These are phyloP conservation scores for Phaonia tiefii DNA, from an alignment of 2,888 invertebrate species.

Conservation along the genomic window DNA sequence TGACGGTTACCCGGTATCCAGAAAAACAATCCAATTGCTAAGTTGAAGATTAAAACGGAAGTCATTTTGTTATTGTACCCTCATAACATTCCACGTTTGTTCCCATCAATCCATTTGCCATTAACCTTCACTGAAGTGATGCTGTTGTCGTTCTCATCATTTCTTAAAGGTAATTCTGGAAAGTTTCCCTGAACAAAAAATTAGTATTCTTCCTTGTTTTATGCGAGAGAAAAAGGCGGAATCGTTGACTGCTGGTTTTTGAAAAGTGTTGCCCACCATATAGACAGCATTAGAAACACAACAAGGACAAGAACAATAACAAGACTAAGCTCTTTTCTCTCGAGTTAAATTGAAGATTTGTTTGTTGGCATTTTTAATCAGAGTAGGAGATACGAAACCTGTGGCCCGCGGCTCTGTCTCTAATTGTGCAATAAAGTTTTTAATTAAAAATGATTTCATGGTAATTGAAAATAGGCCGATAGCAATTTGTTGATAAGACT, in stretches of 20 bases:
- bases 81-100: slow-evolving; percentile 41
- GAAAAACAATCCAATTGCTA: slow-evolving; percentile 42
- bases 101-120: slow-evolving; percentile 51
- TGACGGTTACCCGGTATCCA: neutral
- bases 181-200: slow-evolving; percentile 26
- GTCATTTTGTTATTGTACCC: slow-evolving; percentile 43
- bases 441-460: slow-evolving; percentile 41
- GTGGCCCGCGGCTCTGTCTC: slow-evolving; percentile 27
- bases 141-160: neutral
- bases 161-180: slow-evolving; percentile 36
- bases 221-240: slow-evolving; percentile 10
- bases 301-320: too few relatives aligned
- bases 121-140: slow-evolving; percentile 34
- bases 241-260: slow-evolving; percentile 11
- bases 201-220: slow-evolving; percentile 45
- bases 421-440: slow-evolving; percentile 41
- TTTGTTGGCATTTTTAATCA: slow-evolving; percentile 36
- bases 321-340: neutral
- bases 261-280: slow-evolving; percentile 2
- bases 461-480: slow-evolving; percentile 38
- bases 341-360: slow-evolving; percentile 24
- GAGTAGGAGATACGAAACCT: slow-evolving; percentile 24
- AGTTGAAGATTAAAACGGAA: slow-evolving; percentile 36
- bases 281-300: neutral
- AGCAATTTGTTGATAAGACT: slow-evolving; percentile 32